Evolutionary conservation across 2,888 invertebrate genomes (phyloP).

Genomic region (Ganaspis brasiliensis): DNA sequence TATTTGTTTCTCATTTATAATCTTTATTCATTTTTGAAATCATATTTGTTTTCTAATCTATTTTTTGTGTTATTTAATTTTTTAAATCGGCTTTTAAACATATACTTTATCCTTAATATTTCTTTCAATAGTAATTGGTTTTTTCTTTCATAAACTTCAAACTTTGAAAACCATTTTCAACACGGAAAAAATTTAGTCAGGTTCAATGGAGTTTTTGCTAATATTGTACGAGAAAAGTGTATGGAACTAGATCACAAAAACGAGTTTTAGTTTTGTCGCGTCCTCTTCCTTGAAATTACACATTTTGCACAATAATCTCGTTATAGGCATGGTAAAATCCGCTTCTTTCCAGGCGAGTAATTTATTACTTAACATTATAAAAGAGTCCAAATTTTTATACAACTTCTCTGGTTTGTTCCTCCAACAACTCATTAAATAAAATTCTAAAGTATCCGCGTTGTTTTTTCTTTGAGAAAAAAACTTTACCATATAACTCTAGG

Average conservation of each 20-base stretch:
- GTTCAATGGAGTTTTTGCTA: neutral
- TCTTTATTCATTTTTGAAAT: too few species aligned
- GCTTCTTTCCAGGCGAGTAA: constrained; percentile 11
- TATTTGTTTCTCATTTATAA: neutral
- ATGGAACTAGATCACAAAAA: neutral
- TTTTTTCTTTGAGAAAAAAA: neutral
- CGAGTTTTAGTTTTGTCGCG: neutral
- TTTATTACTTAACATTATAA: constrained; percentile 14
- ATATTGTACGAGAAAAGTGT: constrained; percentile 1
- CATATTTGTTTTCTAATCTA: too few species aligned
- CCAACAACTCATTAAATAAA: neutral
- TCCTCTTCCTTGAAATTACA: constrained; percentile 23
- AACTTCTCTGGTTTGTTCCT: neutral
- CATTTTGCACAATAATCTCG: constrained; percentile 26
- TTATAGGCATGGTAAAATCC: constrained; percentile 30
- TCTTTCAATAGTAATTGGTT: neutral
- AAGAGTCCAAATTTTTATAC: neutral
- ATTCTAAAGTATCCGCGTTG: neutral
- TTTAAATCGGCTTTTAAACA: neutral
- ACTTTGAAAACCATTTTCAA: neutral
- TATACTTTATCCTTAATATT: too few species aligned
- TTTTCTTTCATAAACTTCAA: neutral
- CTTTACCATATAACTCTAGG: neutral
- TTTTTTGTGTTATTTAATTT: too few species aligned
- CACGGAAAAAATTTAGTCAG: neutral